These are phyloP conservation scores for Andrena trimmerana DNA, from an alignment of 2,888 invertebrate species.

Conservation along the genomic window DNA sequence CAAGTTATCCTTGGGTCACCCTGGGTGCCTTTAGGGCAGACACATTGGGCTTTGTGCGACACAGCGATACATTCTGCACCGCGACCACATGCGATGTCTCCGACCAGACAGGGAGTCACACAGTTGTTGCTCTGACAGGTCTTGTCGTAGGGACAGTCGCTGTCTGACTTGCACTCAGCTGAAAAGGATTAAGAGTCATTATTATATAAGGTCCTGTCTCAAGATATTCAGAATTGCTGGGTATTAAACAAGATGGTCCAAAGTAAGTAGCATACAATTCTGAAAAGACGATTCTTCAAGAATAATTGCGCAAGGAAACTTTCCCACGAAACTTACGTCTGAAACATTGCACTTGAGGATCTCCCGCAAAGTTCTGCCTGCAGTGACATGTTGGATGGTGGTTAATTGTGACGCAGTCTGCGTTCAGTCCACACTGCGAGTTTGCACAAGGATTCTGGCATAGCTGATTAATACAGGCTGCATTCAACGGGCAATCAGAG, in stretches of 20 bases:
- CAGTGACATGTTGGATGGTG: conserved; percentile 95
- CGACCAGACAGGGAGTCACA: conserved; percentile 91
- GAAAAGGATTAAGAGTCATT: conserved; percentile 54
- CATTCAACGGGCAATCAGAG: conserved; percentile 91
- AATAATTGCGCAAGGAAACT: background rate
- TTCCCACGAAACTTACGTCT: conserved; percentile 89
- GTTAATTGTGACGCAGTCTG: conserved; percentile 91
- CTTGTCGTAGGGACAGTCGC: conserved; percentile 94
- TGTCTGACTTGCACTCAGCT: conserved; percentile 93
- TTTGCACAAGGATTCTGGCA: conserved; percentile 94
- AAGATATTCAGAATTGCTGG: background rate
- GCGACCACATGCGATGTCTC: conserved; percentile 90
- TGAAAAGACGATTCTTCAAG: too few species aligned
- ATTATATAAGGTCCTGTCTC: background rate
- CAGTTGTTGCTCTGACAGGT: conserved; percentile 93
- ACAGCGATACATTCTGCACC: conserved; percentile 92
- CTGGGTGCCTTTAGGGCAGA: conserved; percentile 94
- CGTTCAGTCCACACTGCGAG: conserved; percentile 93
- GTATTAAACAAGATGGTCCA: too few species aligned
- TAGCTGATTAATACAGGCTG: conserved; percentile 92
- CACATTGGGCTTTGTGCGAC: conserved; percentile 92
- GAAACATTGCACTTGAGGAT: conserved; percentile 94
- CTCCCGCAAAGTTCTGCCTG: conserved; percentile 94
- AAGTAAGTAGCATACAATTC: too few species aligned
- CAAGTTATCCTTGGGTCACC: conserved; percentile 94